Conservation (phyloP, 1,140 invertebrate species). For the Heliothis subflexa region DNA sequence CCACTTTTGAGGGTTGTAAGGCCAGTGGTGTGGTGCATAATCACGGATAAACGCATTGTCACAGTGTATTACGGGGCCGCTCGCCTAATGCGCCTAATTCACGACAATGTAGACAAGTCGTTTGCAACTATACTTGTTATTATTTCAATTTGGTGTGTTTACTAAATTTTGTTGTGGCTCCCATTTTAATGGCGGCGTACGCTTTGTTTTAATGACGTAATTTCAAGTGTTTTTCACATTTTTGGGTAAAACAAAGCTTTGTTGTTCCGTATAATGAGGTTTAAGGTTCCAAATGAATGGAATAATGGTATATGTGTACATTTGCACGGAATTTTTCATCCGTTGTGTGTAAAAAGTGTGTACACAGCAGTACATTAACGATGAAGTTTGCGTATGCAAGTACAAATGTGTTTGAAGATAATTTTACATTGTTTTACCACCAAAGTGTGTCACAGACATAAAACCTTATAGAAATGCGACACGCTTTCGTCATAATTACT, state of each 20-base stretch:
- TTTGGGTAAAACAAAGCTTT: constrained; percentile 41
- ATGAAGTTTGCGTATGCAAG: background rate
- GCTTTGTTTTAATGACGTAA: constrained; percentile 42
- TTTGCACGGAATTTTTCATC: background rate
- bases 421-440: no score
- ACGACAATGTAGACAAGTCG: constrained; percentile 76
- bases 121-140: constrained; percentile 62
- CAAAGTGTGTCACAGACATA: no score
- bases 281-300: constrained; percentile 12
- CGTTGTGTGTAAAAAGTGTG: background rate
- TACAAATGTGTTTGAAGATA: background rate
- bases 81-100: constrained; percentile 81
- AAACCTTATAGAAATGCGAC: no score
- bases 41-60: constrained; percentile 79
- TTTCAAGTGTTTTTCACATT: constrained; percentile 45
- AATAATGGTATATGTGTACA: constrained; percentile 17
- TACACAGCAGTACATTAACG: background rate
- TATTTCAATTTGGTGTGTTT: constrained; percentile 53
- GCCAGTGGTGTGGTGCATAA: constrained; percentile 60
- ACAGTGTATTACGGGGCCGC: constrained; percentile 76
- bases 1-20: constrained; percentile 41
- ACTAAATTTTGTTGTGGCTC: constrained; percentile 25
- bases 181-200: constrained; percentile 4
- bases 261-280: constrained; percentile 37
- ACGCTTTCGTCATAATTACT: no score